These are phyloP conservation scores for Leucoptera coffeella DNA, from an alignment of 2,888 invertebrate genomes.

Conservation along the genomic window DNA sequence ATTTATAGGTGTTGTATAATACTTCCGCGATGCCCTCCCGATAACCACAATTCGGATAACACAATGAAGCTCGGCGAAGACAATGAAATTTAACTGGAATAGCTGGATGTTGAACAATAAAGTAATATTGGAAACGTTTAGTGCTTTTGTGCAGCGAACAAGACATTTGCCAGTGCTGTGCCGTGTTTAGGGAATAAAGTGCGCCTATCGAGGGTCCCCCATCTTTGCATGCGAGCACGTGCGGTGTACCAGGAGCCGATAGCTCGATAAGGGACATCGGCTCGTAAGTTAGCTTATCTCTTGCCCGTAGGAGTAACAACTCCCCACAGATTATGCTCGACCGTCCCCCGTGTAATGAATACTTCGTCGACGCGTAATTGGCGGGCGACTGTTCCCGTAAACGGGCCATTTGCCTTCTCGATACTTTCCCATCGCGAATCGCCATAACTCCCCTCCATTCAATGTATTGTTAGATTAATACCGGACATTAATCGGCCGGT, in stretches of 20 bases:
- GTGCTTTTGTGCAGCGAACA: constrained; percentile 6
- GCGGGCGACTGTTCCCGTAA: constrained; percentile 17
- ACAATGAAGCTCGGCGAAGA: too few relatives aligned
- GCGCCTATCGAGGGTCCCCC: constrained; percentile 17
- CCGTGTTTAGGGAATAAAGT: constrained; percentile 20
- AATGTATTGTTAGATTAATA: constrained; percentile 1
- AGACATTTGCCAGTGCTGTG: constrained; percentile 14
- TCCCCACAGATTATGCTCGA: constrained; percentile 23
- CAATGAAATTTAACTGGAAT: too few relatives aligned
- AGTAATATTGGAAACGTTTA: constrained; percentile 21
- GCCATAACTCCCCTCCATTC: too few relatives aligned
- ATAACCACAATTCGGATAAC: too few relatives aligned
- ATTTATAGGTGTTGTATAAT: too few relatives aligned
- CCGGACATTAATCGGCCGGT: constrained; percentile 2
- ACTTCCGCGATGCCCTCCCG: too few relatives aligned
- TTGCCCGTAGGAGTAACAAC: constrained; percentile 14
- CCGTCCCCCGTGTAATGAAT: constrained; percentile 32
- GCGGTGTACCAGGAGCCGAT: constrained; percentile 23
- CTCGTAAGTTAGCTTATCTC: constrained; percentile 34
- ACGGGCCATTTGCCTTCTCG: constrained; percentile 14
- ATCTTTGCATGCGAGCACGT: constrained; percentile 32
- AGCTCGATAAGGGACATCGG: constrained; percentile 26
- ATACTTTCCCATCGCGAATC: constrained; percentile 12
- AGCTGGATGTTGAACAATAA: too few relatives aligned
- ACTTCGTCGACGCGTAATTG: constrained; percentile 28